Evolutionary conservation across 2,797 vertebrate species (phyloP).

Genomic region (Paedocypris micromegethes): DNA sequence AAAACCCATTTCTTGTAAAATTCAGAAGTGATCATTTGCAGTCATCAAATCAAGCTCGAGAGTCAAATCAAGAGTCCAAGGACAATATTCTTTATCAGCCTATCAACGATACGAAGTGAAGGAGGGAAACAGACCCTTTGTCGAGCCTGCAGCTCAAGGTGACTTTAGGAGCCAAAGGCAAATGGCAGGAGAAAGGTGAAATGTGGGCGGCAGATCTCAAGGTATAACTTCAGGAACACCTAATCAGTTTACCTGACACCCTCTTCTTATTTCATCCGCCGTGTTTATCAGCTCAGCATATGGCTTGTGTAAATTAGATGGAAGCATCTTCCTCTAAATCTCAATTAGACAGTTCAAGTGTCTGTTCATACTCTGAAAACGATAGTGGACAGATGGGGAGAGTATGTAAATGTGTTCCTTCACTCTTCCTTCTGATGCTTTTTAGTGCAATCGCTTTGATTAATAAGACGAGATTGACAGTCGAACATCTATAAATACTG

Average conservation of each 20-base stretch:
- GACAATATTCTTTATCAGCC: conserved; percentile 46
- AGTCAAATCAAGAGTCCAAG: conserved; percentile 37
- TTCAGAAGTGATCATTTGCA: conserved; percentile 40
- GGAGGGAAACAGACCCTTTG: conserved; percentile 25
- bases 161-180: conserved; percentile 44
- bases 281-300: conserved; percentile 67
- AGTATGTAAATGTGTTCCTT: conserved; percentile 57
- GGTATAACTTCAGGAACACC: conserved; percentile 52
- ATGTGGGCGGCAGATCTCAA: not conserved
- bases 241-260: conserved; percentile 58
- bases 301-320: conserved; percentile 62
- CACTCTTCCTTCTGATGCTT: conserved; percentile 58
- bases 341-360: conserved; percentile 64
- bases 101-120: conserved; percentile 44
- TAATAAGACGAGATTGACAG: conserved; percentile 55
- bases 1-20: conserved; percentile 30
- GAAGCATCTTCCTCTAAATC: conserved; percentile 57
- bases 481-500: conserved; percentile 37
- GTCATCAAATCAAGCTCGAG: conserved; percentile 40
- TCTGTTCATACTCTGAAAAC: conserved; percentile 60
- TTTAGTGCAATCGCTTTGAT: conserved; percentile 63
- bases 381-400: conserved; percentile 60
- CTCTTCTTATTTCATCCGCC: conserved; percentile 50
- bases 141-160: conserved; percentile 37
- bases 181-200: conserved; percentile 1